Conservation (phyloP, 1,140 invertebrate species). For the Tetramorium simillimum region DNA sequence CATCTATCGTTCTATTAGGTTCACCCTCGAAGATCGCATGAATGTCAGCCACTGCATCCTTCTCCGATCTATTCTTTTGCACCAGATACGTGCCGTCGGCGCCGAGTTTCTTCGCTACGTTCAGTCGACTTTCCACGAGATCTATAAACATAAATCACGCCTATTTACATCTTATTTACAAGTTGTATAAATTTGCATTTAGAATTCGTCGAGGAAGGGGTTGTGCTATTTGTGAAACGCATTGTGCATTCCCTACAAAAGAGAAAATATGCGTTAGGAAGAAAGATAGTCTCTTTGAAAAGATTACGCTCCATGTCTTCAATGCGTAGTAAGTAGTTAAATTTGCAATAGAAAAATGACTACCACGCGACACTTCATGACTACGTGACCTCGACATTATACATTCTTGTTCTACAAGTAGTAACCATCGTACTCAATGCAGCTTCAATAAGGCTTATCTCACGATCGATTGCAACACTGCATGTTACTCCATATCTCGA, state of each 20-base stretch:
- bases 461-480: background rate
- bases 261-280: conserved; percentile 5
- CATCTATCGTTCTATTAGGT: conserved; percentile 94
- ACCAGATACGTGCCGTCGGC: conserved; percentile 91
- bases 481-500: conserved; percentile 18
- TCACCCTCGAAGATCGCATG: conserved; percentile 88
- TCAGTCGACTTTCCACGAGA: conserved; percentile 90
- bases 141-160: conserved; percentile 86
- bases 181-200: background rate
- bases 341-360: conserved; percentile 14
- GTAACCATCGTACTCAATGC: conserved; percentile 7
- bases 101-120: conserved; percentile 93
- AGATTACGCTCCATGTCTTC: background rate
- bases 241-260: conserved; percentile 19
- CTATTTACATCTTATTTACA: conserved; percentile 32
- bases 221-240: background rate
- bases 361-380: background rate
- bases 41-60: conserved; percentile 88
- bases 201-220: background rate
- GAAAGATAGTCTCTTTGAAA: background rate
- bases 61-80: conserved; percentile 86
- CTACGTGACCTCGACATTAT: background rate
- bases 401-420: background rate
- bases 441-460: conserved; percentile 9
- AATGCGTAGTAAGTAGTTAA: background rate